These are phyloP conservation scores for Microcebus murinus DNA, from an alignment of 2,113 vertebrate genomes.

Conservation along the genomic window DNA sequence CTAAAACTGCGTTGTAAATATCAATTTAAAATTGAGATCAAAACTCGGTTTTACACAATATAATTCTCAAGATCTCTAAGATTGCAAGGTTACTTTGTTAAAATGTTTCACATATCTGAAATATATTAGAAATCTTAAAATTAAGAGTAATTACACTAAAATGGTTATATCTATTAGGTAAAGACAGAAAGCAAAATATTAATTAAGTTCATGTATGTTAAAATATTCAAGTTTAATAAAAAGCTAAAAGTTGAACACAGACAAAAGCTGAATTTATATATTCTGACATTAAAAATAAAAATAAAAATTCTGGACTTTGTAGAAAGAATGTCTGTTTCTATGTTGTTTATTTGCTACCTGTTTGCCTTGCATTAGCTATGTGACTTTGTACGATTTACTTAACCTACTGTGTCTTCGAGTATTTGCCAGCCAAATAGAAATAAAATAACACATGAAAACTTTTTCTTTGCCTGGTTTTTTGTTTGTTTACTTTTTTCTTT, in stretches of 20 bases:
- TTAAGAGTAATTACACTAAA: not conserved
- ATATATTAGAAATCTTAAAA: not conserved
- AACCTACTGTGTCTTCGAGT: not conserved
- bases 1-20: not conserved
- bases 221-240: not conserved
- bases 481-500: not conserved
- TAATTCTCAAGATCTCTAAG: not conserved
- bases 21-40: not conserved
- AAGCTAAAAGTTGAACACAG: not conserved
- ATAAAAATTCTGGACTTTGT: not conserved
- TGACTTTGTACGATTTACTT: not conserved
- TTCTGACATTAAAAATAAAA: not conserved
- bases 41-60: not conserved
- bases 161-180: not conserved
- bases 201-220: not conserved
- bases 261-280: not conserved
- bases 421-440: not conserved
- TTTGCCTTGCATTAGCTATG: not conserved
- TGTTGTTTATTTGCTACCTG: not conserved
- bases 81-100: not conserved
- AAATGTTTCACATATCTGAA: not conserved
- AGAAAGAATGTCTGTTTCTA: not conserved
- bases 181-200: not conserved
- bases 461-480: not conserved
- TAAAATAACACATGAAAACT: not conserved